Conservation (phyloP, 2,888 invertebrate genomes). For the Acanthosepion lycidas region DNA sequence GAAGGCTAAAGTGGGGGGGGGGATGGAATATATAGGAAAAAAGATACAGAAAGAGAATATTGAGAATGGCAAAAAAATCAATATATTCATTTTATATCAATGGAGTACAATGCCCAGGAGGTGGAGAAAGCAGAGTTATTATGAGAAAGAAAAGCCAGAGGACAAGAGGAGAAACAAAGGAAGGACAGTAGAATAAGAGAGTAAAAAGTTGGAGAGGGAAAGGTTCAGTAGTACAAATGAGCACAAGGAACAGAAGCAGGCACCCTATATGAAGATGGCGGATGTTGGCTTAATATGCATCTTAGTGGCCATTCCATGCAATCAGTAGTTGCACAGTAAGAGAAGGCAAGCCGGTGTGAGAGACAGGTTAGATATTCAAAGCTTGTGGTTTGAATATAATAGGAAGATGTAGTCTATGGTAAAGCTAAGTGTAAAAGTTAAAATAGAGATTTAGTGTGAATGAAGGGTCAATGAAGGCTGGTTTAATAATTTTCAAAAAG, state of each 20-base stretch:
- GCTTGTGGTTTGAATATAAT: neutral
- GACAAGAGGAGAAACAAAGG: neutral
- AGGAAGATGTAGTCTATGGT: neutral
- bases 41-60: neutral
- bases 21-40: too few species aligned
- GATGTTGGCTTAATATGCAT: neutral
- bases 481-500: too few species aligned
- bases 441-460: neutral
- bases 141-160: neutral
- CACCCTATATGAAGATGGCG: neutral
- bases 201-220: neutral
- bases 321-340: neutral
- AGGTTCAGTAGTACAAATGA: neutral
- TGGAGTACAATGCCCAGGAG: neutral
- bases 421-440: neutral
- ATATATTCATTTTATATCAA: slow-evolving; percentile 1
- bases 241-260: neutral
- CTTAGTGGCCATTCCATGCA: neutral
- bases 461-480: neutral
- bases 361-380: neutral
- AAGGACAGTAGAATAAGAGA: neutral
- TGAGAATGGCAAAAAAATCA: neutral
- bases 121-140: neutral
- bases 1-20: too few species aligned
- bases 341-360: neutral